Base-by-base conservation (phyloP, 2,888 invertebrate species). In the Ptychoptera contaminata region DNA sequence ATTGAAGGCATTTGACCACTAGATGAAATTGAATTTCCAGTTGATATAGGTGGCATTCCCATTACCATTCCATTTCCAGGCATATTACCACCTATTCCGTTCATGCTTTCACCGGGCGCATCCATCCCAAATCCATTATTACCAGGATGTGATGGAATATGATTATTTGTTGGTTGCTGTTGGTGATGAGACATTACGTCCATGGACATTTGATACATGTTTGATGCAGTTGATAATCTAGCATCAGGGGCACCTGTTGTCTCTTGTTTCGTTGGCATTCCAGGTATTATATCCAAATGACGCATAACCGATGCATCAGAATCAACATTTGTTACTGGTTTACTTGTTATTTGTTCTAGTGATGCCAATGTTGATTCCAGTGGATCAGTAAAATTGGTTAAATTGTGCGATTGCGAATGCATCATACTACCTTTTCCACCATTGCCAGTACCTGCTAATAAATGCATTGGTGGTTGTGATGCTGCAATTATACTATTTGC, bases 351-450 rank as follows among this genome's bases (percentile, higher is more conserved):
- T 16, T 77, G 73, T 62, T 81, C 81, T 52, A 81, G 65, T 53
- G 75, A 79, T 40, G 80, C 80, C 54, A 81, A 67, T 44, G 79
- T 77, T 53, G 79, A 74, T 62, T 81, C 81, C 54, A 81, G 69
- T 15, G 80, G 79, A 61, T 81, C 80, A 46, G 77, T 74, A 58
- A 68, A 73, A 49, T 65, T 44, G n/a, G 16, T 40, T 14, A 46
- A 10, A n/a, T 15, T 40, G 12, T 39, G 40, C 5, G 41, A 62
- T 52, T 65, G 65, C 40, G 52, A 29, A 14, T 42, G 34, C 16
- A n/a, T 35, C 12, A 16, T 29, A 35, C 34, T 12, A 8, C 42
- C 42, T 6, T 31, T 30, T 14, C 39, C 39, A 29, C 41, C 42
- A 11, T 16, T 40, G 14, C 40, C 31, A 44, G 16, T 30, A 29